A percentile compares a stretch with the other conserved stretches of the same genome.
Evolutionary conservation across 1,140 invertebrate genomes (phyloP).

Genomic region (Cydia pomonella): DNA sequence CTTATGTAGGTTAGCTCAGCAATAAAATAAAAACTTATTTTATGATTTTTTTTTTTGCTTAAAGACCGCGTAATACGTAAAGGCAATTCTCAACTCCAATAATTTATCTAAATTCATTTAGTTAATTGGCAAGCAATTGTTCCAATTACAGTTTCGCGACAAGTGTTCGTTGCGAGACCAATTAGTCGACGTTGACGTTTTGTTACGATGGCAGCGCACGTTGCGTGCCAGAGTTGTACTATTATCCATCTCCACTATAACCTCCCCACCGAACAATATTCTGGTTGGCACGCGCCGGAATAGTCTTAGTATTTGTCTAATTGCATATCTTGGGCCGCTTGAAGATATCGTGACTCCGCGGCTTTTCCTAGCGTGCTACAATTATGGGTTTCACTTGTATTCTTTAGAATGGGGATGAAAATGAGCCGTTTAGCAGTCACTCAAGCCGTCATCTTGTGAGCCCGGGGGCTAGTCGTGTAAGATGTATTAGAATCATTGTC

Average conservation of each 20-base stretch:
- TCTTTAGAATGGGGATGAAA: conserved; percentile 42
- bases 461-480: conserved; percentile 51
- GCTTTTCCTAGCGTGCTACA: conserved; percentile 43
- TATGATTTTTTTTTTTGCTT: conserved; percentile 25
- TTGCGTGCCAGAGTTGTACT: conserved; percentile 56
- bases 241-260: conserved; percentile 51
- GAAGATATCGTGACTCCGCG: conserved; percentile 37
- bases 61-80: not conserved
- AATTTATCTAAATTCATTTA: conserved; percentile 2
- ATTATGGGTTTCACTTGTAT: conserved; percentile 46
- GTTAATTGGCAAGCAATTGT: conserved; percentile 32
- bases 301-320: conserved; percentile 55
- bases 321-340: conserved; percentile 41
- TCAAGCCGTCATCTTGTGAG: conserved; percentile 15
- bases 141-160: conserved; percentile 46
- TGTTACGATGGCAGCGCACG: conserved; percentile 42
- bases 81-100: not conserved
- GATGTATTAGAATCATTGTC: conserved; percentile 54
- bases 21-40: no score
- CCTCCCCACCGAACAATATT: not conserved
- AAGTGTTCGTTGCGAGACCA: conserved; percentile 48
- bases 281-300: conserved; percentile 53
- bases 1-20: no score
- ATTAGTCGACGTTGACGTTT: conserved; percentile 50
- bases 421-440: conserved; percentile 52